These are phyloP conservation scores for Cliona cf. orientalis DNA, from an alignment of 37 sponge, comb jelly and placozoan species.

Conservation along the genomic window DNA sequence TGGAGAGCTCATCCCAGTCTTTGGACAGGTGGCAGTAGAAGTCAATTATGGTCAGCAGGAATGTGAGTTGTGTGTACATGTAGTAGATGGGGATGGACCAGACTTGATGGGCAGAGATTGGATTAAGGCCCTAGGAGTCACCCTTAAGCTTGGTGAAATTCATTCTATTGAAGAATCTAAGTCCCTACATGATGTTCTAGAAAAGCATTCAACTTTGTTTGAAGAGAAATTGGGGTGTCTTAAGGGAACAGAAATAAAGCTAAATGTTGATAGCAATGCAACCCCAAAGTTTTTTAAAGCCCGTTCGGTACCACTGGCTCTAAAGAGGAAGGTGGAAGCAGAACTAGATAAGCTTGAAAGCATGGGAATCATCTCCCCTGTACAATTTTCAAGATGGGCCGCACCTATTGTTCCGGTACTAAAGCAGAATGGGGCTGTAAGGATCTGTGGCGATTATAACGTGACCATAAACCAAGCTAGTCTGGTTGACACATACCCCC, in stretches of 20 bases:
- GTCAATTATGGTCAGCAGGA: conserved; percentile 16
- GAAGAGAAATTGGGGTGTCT: conserved; percentile 20
- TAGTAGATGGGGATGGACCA: conserved; percentile 50
- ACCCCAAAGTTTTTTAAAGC: conserved; percentile 23
- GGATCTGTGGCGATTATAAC: conserved; percentile 68
- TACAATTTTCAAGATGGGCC: conserved; percentile 43
- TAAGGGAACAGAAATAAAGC: conserved; percentile 12
- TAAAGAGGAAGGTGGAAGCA: neutral
- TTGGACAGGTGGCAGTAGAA: conserved; percentile 17
- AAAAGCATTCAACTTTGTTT: conserved; percentile 16
- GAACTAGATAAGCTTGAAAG: conserved; percentile 4
- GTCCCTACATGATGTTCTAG: neutral
- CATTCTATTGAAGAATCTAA: neutral
- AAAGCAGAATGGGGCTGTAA: conserved; percentile 33
- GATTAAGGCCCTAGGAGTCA: conserved; percentile 3
- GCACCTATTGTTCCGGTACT: conserved; percentile 61
- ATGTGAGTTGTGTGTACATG: neutral
- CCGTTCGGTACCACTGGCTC: conserved; percentile 27
- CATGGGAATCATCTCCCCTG: conserved; percentile 46
- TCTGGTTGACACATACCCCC: conserved; percentile 34
- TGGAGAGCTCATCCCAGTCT: conserved; percentile 25
- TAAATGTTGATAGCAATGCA: neutral
- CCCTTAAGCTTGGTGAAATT: neutral
- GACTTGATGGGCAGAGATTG: conserved; percentile 57
- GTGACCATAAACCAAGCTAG: conserved; percentile 46